A percentile compares a stretch with the other conserved stretches of the same genome.
These are phyloP conservation scores for Lasioglossum figueresi DNA, from an alignment of 2,888 invertebrate species.

Conservation along the genomic window DNA sequence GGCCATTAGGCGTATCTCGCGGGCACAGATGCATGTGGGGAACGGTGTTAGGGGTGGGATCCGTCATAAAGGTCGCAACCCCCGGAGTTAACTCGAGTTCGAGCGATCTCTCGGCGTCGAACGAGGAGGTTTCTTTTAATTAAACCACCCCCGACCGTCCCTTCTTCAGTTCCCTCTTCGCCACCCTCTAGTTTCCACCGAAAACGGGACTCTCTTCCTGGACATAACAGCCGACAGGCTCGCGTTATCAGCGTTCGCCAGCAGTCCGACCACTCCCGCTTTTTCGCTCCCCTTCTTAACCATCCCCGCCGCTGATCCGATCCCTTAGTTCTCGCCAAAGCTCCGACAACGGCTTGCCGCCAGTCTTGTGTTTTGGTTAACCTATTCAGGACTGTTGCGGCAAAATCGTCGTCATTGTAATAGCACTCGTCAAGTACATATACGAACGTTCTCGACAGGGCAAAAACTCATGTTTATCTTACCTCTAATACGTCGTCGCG, in stretches of 20 bases:
- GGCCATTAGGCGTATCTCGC: constrained; percentile 72
- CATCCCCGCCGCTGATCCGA: constrained; percentile 47
- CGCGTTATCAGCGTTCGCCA: constrained; percentile 82
- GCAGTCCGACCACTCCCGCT: constrained; percentile 67
- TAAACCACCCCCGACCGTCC: constrained; percentile 76
- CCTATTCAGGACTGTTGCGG: background rate
- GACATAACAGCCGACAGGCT: constrained; percentile 80
- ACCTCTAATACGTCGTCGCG: no score
- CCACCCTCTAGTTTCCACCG: constrained; percentile 57
- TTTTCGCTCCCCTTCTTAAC: constrained; percentile 34
- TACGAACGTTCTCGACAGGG: no score
- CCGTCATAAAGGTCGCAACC: constrained; percentile 72
- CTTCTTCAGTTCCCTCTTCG: constrained; percentile 15
- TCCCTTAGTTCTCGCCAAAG: constrained; percentile 35
- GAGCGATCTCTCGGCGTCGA: constrained; percentile 68
- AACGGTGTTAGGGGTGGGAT: constrained; percentile 53
- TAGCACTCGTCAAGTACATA: no score
- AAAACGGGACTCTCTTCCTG: constrained; percentile 73
- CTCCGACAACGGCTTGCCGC: background rate
- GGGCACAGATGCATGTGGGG: constrained; percentile 68
- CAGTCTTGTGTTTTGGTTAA: background rate
- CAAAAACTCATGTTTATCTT: no score
- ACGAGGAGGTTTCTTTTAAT: constrained; percentile 82
- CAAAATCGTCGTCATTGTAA: no score
- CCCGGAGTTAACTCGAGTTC: constrained; percentile 69